These are phyloP conservation scores for Pristionchus arcanus DNA, from an alignment of 2,888 invertebrate species.

Conservation along the genomic window DNA sequence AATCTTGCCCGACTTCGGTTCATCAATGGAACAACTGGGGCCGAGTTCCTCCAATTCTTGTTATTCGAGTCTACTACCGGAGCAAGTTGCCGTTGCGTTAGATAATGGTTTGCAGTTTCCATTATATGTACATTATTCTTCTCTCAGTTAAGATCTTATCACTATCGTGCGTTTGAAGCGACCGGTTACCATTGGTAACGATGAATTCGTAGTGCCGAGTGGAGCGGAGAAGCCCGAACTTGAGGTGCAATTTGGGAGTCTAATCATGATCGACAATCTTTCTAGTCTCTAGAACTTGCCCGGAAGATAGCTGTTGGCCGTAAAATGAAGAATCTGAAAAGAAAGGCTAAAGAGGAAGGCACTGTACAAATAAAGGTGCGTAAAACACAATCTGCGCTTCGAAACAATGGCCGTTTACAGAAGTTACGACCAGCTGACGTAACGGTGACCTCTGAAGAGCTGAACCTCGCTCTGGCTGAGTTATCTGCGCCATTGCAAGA, in stretches of 20 bases:
- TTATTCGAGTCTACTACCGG: constrained; percentile 59
- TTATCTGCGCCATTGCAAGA: background rate
- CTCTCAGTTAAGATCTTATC: background rate
- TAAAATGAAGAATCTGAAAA: constrained; percentile 58
- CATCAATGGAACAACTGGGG: constrained; percentile 15
- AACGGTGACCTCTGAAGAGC: background rate
- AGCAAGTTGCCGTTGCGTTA: constrained; percentile 64
- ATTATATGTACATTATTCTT: background rate
- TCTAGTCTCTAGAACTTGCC: constrained; percentile 54
- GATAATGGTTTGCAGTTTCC: constrained; percentile 60
- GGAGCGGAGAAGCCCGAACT: background rate
- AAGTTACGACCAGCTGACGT: background rate
- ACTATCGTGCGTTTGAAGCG: background rate
- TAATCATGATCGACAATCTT: background rate
- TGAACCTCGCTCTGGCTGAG: background rate
- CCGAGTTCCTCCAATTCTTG: background rate
- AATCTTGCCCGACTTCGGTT: constrained; percentile 27
- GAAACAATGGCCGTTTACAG: background rate
- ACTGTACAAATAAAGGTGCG: background rate
- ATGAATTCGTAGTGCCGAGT: background rate
- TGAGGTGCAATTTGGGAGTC: background rate
- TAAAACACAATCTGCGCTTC: background rate
- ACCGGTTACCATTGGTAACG: constrained; percentile 6
- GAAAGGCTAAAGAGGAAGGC: constrained; percentile 46
- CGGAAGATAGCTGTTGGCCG: constrained; percentile 57